Evolutionary conservation across 2,113 vertebrate species (phyloP).

Genomic region (Odocoileus hemionus): DNA sequence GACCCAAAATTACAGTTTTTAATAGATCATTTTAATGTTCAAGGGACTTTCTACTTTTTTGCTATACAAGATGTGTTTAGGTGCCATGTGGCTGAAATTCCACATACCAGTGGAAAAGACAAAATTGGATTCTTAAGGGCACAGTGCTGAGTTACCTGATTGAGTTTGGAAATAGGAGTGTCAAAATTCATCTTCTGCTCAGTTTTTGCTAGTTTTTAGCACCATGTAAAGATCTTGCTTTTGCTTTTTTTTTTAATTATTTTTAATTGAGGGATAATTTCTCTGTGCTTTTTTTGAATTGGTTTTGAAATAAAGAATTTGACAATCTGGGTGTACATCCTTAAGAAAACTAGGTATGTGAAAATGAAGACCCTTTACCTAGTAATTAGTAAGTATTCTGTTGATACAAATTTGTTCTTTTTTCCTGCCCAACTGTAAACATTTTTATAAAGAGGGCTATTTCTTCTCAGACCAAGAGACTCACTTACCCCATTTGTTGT

Average conservation of each 20-base stretch:
- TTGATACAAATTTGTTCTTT: background rate
- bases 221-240: background rate
- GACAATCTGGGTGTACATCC: background rate
- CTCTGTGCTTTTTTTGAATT: background rate
- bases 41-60: background rate
- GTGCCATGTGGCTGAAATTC: background rate
- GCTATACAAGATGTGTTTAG: background rate
- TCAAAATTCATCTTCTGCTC: background rate
- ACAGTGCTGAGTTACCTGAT: background rate
- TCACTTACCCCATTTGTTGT: background rate
- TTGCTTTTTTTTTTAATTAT: background rate
- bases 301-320: constrained; percentile 11
- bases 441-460: background rate
- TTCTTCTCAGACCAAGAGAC: background rate
- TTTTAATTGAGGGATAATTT: background rate
- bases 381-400: background rate
- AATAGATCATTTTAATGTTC: background rate
- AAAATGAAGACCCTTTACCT: background rate
- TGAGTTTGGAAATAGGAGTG: background rate
- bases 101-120: background rate
- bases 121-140: background rate
- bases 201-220: background rate
- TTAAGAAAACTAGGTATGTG: background rate
- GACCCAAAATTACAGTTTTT: background rate
- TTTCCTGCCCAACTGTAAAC: background rate